Evolutionary conservation across 2,113 vertebrate genomes (phyloP).

Genomic region (Rhinoptilus africanus): DNA sequence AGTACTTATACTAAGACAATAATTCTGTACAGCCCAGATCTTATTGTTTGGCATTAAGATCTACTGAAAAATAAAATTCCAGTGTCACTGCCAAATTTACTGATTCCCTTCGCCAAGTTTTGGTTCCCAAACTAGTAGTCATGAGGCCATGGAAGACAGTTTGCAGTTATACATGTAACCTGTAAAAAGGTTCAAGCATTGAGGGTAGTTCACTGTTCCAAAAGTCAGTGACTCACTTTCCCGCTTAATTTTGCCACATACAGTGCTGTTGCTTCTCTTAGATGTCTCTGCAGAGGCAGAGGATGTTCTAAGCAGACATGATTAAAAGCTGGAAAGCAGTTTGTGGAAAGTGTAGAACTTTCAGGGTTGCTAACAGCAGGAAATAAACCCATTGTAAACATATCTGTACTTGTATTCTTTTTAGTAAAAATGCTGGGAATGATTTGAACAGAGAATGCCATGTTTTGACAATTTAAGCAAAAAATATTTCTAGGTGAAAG

Average conservation of each 20-base stretch:
- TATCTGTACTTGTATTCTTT: not conserved
- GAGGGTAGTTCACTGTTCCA: not conserved
- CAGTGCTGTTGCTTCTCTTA: not conserved
- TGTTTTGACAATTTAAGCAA: not conserved
- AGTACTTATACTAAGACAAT: not conserved
- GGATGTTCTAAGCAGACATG: accelerated
- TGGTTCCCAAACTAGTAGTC: not conserved
- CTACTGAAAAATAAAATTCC: not conserved
- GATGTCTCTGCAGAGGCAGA: not conserved
- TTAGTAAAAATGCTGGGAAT: not conserved
- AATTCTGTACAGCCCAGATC: not conserved
- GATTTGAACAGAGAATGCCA: not conserved
- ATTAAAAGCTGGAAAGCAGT: not conserved
- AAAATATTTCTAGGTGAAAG: not conserved
- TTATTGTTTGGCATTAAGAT: not conserved
- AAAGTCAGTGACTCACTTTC: not conserved
- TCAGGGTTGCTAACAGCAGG: not conserved
- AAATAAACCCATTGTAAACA: not conserved
- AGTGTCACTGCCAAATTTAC: not conserved
- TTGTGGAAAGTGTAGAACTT: not conserved
- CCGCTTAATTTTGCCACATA: not conserved
- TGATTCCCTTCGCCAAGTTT: not conserved
- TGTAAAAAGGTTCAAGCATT: not conserved
- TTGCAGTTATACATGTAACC: not conserved
- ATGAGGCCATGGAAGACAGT: not conserved